Percentiles rank a stretch among this genome's conserved stretches.
Conservation (phyloP, 2,797 vertebrate species). For the Oreochromis mossambicus region DNA sequence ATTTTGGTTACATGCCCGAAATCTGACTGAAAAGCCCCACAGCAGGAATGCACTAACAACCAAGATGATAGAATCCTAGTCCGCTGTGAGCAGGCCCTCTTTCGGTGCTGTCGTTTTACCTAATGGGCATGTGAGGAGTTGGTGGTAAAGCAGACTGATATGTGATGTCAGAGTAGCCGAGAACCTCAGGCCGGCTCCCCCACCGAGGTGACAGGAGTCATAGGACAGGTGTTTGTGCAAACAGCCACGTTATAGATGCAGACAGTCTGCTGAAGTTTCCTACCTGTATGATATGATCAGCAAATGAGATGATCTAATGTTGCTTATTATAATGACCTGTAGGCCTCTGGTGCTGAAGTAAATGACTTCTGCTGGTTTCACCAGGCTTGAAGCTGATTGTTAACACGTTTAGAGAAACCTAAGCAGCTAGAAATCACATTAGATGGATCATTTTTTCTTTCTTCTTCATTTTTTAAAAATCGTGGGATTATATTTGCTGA, state of each 20-base stretch:
- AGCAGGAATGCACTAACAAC: neutral
- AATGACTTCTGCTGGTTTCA: neutral
- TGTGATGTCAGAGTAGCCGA: neutral
- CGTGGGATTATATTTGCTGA: neutral
- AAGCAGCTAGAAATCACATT: neutral
- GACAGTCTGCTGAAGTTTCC: neutral
- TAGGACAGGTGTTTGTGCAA: neutral
- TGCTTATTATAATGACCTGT: neutral
- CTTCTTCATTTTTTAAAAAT: neutral
- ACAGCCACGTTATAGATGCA: neutral
- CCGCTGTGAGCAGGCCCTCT: neutral
- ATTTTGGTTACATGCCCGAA: neutral
- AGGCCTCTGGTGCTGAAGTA: neutral
- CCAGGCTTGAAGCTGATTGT: neutral
- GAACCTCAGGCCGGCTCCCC: neutral
- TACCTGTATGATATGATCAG: neutral
- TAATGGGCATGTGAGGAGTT: neutral
- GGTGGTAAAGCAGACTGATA: neutral
- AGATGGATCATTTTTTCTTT: neutral
- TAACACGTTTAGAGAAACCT: neutral
- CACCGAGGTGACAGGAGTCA: neutral
- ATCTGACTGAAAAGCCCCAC: neutral
- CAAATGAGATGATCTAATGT: neutral
- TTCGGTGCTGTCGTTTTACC: neutral
- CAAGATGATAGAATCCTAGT: neutral